Conservation (phyloP, 2,888 invertebrate genomes). For the Lithophane ornitopus region DNA sequence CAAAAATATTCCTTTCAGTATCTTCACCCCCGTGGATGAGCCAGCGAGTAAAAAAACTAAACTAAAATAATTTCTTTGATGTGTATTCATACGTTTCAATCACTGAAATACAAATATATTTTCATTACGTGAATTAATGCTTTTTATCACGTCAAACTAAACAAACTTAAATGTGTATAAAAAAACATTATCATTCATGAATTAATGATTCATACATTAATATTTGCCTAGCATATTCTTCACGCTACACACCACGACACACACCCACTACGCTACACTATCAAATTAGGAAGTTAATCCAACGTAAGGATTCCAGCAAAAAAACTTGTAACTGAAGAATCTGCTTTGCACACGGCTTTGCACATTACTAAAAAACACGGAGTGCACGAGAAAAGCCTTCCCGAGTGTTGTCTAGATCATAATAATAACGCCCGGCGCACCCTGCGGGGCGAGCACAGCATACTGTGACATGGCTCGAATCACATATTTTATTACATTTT, state of each 20-base stretch:
- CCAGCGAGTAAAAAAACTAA: slow-evolving; percentile 13
- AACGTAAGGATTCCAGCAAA: too few relatives aligned
- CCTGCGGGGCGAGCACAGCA: not conserved
- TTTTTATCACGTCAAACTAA: slow-evolving; percentile 21
- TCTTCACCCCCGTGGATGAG: slow-evolving; percentile 39
- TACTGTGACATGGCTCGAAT: too few relatives aligned
- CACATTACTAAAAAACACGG: not conserved
- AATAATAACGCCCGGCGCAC: not conserved
- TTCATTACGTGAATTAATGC: slow-evolving; percentile 30
- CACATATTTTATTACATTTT: too few relatives aligned
- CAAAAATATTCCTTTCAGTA: slow-evolving; percentile 28
- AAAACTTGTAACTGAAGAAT: not conserved
- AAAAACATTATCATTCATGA: not conserved
- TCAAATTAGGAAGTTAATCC: not conserved
- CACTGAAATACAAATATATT: slow-evolving; percentile 20
- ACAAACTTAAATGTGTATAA: not conserved
- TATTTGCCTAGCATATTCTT: not conserved
- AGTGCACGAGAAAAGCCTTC: not conserved
- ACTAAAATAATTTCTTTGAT: slow-evolving; percentile 42
- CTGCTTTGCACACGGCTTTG: not conserved
- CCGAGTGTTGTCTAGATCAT: not conserved
- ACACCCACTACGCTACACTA: not conserved
- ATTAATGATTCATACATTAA: not conserved
- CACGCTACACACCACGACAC: not conserved
- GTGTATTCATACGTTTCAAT: slow-evolving; percentile 25